Evolutionary conservation across 2,888 invertebrate genomes (phyloP), one percentile per base, ranked within the genome.

Genomic region (Lydus trimaculatus): DNA sequence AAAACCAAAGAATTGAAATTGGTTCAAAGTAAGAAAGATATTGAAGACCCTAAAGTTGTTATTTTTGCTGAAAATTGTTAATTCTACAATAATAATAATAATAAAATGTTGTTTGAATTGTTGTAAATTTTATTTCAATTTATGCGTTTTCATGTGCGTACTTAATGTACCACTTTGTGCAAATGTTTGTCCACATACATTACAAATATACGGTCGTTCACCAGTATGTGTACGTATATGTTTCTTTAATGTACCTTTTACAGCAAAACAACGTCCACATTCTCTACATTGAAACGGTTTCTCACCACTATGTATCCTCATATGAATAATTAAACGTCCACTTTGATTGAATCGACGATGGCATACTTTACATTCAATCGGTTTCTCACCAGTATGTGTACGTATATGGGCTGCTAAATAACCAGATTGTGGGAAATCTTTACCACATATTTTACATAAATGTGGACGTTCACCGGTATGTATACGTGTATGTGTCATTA

Each of bases 11-110:
- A 97, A 83, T 85, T 97, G 31, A 90, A 91, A 79, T 84, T 97
- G 9, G 88, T 97, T 70, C 96, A 97, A 84, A 94, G 95, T 83
- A 95, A 95, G 84, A 77, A 77, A 0, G 89, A 89, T 64, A 95
- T 97, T 71, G 93, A 94, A 83, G 85, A 91, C 74, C 94, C 94
- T 0, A 74, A 85, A 31, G 85, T 77, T 36, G 65, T 67, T 28
- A 33, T 60, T 31, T n/a, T 33, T 23, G 60, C 36, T 36, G 36
- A 28, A 60, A 36, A 20, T 33, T 33, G 20, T 31, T 60, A n/a
- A 11, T 23, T 13, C 9, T 3, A 60, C 28, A 31, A 20, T 11
- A 17, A n/a, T n/a, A n/a, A n/a, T n/a, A n/a, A n/a, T n/a, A n/a
- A n/a, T n/a, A n/a, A n/a, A 31, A 33, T 60, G n/a, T 20, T 66